Conservation (phyloP, 2,113 vertebrate genomes). For the Malurus melanocephalus region DNA sequence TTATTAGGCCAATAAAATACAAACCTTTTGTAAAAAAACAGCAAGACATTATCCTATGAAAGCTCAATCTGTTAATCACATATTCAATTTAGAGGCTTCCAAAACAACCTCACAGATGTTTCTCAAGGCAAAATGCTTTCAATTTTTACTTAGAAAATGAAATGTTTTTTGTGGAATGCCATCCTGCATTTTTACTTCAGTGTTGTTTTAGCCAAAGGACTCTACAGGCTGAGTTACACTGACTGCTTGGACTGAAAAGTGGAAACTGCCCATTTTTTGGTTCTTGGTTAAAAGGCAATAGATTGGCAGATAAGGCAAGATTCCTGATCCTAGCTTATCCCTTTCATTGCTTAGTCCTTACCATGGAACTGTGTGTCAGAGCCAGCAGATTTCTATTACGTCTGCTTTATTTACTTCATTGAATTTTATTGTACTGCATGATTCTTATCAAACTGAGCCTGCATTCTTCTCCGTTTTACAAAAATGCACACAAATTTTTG, state of each 20-base stretch:
- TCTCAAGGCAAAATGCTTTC: not conserved
- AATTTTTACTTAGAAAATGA: not conserved
- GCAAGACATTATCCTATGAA: not conserved
- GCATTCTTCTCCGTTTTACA: not conserved
- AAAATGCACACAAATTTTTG: not conserved
- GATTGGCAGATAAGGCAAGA: not conserved
- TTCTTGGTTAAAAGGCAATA: not conserved
- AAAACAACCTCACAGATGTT: not conserved
- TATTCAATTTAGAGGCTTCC: not conserved
- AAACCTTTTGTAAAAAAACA: not conserved
- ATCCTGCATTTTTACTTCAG: not conserved
- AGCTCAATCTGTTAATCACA: not conserved
- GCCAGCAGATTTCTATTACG: not conserved
- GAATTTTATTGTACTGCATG: not conserved
- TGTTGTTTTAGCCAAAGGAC: not conserved
- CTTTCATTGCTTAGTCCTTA: not conserved
- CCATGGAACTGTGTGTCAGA: not conserved
- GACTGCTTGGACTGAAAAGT: not conserved
- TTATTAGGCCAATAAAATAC: not conserved
- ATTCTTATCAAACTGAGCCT: not conserved
- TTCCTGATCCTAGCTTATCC: not conserved
- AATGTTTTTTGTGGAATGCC: accelerated
- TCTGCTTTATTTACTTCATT: not conserved
- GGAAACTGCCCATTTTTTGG: not conserved
- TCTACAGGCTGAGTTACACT: not conserved